Percentiles rank a stretch among this genome's conserved stretches.
These are phyloP conservation scores for Aporophyla lueneburgensis DNA, from an alignment of 2,888 invertebrate genomes.

Conservation along the genomic window DNA sequence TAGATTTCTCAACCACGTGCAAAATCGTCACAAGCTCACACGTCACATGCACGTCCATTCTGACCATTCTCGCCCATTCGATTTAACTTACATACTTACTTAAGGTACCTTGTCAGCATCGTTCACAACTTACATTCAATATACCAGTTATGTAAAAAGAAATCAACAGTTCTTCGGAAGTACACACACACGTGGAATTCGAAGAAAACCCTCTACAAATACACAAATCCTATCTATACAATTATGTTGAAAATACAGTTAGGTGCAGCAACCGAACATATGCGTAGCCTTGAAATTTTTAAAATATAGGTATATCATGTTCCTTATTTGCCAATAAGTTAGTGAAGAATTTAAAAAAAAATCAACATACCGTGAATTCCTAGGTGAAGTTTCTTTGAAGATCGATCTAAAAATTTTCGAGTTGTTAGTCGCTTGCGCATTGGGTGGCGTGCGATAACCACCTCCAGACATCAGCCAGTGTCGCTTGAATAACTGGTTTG, in stretches of 20 bases:
- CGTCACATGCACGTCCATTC: constrained; percentile 3
- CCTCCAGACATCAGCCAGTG: constrained; percentile 72
- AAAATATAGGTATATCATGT: background rate
- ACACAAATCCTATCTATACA: constrained; percentile 45
- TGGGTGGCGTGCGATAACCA: constrained; percentile 65
- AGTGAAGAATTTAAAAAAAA: background rate
- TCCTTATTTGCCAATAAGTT: background rate
- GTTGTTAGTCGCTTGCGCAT: constrained; percentile 54
- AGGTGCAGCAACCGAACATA: constrained; percentile 29
- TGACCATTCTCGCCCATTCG: constrained; percentile 15
- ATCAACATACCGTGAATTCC: constrained; percentile 15
- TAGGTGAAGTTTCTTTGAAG: constrained; percentile 20
- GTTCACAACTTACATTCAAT: constrained; percentile 27
- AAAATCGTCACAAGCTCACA: constrained; percentile 22
- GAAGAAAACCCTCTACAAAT: constrained; percentile 39
- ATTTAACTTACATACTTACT: constrained; percentile 18
- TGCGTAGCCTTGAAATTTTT: constrained; percentile 31
- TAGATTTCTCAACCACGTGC: constrained; percentile 19
- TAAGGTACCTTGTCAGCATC: background rate
- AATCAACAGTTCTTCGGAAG: constrained; percentile 46
- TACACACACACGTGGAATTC: constrained; percentile 44
- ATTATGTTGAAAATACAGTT: constrained; percentile 50
- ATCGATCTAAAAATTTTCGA: constrained; percentile 20
- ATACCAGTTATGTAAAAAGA: constrained; percentile 50
- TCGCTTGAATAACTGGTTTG: constrained; percentile 87